Base-by-base conservation (phyloP, 2,797 vertebrate genomes). In the Chiroxiphia lanceolata region DNA sequence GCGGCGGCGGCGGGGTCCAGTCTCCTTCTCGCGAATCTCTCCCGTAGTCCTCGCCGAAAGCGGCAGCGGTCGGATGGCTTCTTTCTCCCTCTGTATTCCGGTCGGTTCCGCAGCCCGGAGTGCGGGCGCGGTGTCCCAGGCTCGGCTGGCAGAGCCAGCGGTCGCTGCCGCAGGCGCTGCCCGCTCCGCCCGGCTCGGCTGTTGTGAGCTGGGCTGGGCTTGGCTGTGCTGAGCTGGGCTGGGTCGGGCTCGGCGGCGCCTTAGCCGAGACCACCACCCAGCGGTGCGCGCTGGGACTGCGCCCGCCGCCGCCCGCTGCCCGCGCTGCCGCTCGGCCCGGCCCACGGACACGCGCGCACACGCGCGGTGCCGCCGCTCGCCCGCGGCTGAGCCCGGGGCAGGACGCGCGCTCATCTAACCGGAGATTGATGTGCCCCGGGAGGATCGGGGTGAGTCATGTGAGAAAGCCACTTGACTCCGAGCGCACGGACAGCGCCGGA, bases 171-270 rank as follows among this genome's bases (percentile, higher is more conserved):
- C 26, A 45, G 3, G 31, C 9, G 22, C 69, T 54, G 31, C 7
- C 11, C 16, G 26, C 36, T 69, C 19, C 1, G 2, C 33, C 12
- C 25, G 31, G 15, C 19, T 23, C 15, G 6, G 15, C 42, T 7
- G 17, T 0, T 6, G 9, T 18, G 8, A 50, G 50, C 50, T 27
- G 23, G 7, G 9, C 34, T 31, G 6, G 4, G 6, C 67, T 5
- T 15, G 0, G 8, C 27, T 2, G 15, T 18, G 8, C 27, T 2
- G 15, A 13, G 4, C 15, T 26, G 4, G 13, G 8, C 57, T 16
- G 33, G 21, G 15, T 4, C 6, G 3, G 10, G 13, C 18, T 45
- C 38, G 5, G 26, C 53, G 31, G 10, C 57, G 23, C 34, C 57
- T 60, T 60, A 22, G 42, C 63, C 63, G 42, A 65, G 63, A 33